A percentile compares a stretch with the other conserved stretches of the same genome.
These are phyloP conservation scores for Spinus olivaceus DNA, from an alignment of 2,797 vertebrate species.

Conservation along the genomic window DNA sequence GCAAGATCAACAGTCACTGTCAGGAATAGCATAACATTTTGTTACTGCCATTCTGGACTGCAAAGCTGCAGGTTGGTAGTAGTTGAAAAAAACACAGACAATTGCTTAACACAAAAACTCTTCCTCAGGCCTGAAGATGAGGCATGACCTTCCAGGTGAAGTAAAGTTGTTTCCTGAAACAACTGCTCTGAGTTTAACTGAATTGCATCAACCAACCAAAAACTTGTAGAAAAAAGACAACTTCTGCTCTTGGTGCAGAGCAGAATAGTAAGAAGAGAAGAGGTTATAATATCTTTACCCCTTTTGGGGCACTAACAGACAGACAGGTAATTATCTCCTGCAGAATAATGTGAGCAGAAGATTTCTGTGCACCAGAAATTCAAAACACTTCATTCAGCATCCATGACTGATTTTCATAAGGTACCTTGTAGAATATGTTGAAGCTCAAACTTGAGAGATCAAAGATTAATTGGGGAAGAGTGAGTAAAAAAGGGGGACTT, in stretches of 20 bases:
- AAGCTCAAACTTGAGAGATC: not conserved
- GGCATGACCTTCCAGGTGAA: not conserved
- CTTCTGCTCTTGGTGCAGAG: not conserved
- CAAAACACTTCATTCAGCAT: not conserved
- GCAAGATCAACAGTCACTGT: not conserved
- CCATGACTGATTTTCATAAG: not conserved
- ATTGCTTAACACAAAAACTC: not conserved
- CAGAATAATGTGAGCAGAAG: not conserved
- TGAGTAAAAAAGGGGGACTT: rapidly evolving
- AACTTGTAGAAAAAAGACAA: not conserved
- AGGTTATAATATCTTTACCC: not conserved
- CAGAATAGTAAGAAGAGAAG: not conserved
- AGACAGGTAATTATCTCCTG: not conserved
- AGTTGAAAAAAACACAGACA: not conserved
- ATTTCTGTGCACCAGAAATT: not conserved
- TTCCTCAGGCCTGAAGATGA: not conserved
- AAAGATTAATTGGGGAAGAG: not conserved
- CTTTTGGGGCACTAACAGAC: not conserved
- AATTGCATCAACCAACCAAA: not conserved
- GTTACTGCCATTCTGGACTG: not conserved
- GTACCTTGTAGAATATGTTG: not conserved
- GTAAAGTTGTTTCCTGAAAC: not conserved
- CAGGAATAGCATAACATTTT: not conserved
- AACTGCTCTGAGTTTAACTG: not conserved
- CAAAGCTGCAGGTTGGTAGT: not conserved